phyloP scores from a whole-genome alignment of 2,888 invertebrate genomes.

The Conchocele bisecta region DNA sequence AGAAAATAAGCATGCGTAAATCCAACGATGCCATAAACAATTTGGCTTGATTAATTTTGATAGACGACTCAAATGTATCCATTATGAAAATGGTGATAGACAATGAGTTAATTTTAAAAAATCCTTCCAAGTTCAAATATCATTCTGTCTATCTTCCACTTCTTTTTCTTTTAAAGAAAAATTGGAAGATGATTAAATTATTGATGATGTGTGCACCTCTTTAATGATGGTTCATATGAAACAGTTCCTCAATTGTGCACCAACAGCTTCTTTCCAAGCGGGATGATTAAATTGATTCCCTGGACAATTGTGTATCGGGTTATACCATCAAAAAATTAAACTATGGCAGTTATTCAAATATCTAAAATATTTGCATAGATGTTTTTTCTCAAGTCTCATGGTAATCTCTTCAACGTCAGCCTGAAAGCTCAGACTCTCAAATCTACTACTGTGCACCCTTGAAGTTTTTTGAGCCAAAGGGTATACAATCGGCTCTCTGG shows the following conservation, averaged over 20 bases:
- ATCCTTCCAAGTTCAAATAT: conserved; percentile 44
- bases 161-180: conserved; percentile 35
- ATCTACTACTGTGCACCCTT: not conserved
- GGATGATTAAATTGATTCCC: not conserved
- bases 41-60: conserved; percentile 9
- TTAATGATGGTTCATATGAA: conserved; percentile 23
- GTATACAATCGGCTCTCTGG: too few species aligned
- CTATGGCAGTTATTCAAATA: not conserved
- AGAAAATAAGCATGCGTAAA: conserved; percentile 39
- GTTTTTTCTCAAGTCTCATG: conserved; percentile 25
- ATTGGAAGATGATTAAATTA: conserved; percentile 40
- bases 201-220: conserved; percentile 7
- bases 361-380: not conserved
- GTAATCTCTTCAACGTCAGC: conserved; percentile 5
- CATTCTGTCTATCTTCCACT: conserved; percentile 31
- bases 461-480: too few species aligned
- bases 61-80: conserved; percentile 30
- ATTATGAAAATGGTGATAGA: conserved; percentile 54
- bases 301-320: not conserved
- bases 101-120: conserved; percentile 10
- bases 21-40: conserved; percentile 46
- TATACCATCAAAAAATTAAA: not conserved
- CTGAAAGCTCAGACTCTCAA: not conserved
- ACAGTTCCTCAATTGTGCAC: conserved; percentile 6
- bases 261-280: not conserved